Conservation (phyloP, 2,888 invertebrate species). For the Microchrysa polita region DNA sequence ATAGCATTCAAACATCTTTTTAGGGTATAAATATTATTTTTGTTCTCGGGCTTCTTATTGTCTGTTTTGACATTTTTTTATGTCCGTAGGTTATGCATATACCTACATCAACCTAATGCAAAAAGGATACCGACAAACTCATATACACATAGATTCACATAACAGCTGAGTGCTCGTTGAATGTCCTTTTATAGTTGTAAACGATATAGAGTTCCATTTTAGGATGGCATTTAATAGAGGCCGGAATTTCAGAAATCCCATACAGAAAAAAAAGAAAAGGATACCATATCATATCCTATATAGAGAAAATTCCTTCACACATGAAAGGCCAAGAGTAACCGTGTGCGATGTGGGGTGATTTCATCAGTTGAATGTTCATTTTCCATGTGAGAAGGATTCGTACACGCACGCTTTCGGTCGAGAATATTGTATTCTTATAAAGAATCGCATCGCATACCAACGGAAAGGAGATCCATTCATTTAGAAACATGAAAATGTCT, state of each 20-base stretch:
- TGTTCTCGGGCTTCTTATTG: slow-evolving; percentile 14
- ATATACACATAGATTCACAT: background rate
- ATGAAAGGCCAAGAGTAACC: slow-evolving; percentile 44
- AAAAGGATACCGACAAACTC: background rate
- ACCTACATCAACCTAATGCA: background rate
- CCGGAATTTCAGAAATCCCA: slow-evolving; percentile 27
- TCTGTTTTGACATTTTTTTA: slow-evolving; percentile 25
- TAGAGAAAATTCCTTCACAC: slow-evolving; percentile 46
- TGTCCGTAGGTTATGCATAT: background rate
- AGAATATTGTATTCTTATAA: too few relatives aligned
- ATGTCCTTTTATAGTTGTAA: slow-evolving; percentile 18
- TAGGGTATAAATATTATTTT: too few relatives aligned
- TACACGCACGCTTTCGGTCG: background rate
- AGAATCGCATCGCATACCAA: too few relatives aligned
- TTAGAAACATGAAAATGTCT: too few relatives aligned
- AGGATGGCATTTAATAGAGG: slow-evolving; percentile 36
- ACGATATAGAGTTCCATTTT: slow-evolving; percentile 37
- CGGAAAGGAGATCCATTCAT: too few relatives aligned
- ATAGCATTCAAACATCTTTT: too few relatives aligned
- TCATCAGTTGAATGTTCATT: too few relatives aligned
- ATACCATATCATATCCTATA: too few relatives aligned
- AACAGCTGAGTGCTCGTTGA: slow-evolving; percentile 34
- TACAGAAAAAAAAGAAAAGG: background rate
- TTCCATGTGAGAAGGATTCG: slow-evolving; percentile 2
- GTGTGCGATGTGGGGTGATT: too few relatives aligned